Evolutionary conservation across 2,113 vertebrate species (phyloP).

Genomic region (Campylomormyrus numenius): DNA sequence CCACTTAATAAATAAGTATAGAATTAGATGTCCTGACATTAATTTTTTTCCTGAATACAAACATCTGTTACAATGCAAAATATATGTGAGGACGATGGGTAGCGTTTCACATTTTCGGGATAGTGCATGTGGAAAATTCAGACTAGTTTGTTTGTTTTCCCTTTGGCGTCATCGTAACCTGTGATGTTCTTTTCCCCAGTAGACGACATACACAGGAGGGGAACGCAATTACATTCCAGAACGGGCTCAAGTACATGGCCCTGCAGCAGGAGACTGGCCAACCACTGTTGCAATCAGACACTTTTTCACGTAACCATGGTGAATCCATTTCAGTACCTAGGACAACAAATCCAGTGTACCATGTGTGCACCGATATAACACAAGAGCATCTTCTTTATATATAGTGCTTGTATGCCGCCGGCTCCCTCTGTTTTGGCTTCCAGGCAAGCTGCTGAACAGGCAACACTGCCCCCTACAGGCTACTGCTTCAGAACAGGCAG

Average conservation of each 20-base stretch:
- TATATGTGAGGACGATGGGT: neutral
- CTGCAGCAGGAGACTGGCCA: conserved; percentile 24
- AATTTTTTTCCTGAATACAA: conserved; percentile 23
- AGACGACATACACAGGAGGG: neutral
- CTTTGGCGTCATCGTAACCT: neutral
- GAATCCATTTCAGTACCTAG: conserved; percentile 33
- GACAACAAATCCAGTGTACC: conserved; percentile 39
- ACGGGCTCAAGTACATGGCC: neutral
- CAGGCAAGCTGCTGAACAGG: conserved; percentile 46
- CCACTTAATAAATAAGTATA: neutral
- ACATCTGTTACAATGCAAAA: conserved; percentile 16
- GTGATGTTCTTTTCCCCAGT: neutral
- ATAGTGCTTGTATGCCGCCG: conserved; percentile 44
- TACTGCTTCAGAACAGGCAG: conserved; percentile 26
- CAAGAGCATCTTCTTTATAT: conserved; percentile 32
- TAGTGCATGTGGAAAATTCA: neutral
- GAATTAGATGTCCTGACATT: conserved; percentile 34
- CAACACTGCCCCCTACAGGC: conserved; percentile 69
- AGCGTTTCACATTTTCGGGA: neutral
- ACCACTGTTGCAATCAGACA: conserved; percentile 40
- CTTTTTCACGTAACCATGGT: conserved; percentile 42
- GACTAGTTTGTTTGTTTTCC: neutral
- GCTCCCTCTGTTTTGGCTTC: conserved; percentile 37
- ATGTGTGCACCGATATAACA: conserved; percentile 43
- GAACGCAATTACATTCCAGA: conserved; percentile 26